Percentiles rank a stretch among this genome's conserved stretches.
Evolutionary conservation across 2,888 invertebrate genomes (phyloP).

Genomic region (Cordylochernes scorpioides): DNA sequence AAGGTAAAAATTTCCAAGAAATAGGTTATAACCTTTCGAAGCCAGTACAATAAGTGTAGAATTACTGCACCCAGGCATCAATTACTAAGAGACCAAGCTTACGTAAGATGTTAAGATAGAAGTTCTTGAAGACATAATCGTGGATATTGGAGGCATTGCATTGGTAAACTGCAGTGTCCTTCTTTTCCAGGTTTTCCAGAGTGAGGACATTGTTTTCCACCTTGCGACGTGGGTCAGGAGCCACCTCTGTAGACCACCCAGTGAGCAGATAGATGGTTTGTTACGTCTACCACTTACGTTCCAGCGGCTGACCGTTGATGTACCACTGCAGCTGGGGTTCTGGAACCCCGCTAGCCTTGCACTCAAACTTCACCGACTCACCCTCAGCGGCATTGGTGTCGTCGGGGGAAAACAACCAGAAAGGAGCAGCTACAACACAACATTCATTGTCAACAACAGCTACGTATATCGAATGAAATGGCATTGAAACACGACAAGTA

Average conservation of each 20-base stretch:
- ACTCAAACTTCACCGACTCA: conserved; percentile 56
- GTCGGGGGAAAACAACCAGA: conserved; percentile 67
- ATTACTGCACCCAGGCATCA: no score
- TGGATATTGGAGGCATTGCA: conserved; percentile 97
- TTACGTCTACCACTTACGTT: conserved; percentile 17
- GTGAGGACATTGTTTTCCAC: conserved; percentile 40
- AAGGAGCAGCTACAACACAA: conserved; percentile 42
- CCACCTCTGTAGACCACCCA: conserved; percentile 30
- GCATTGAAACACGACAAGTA: no score
- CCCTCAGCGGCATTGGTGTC: conserved; percentile 65
- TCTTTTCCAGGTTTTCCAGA: conserved; percentile 48
- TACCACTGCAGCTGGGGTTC: conserved; percentile 82
- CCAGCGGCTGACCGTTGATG: conserved; percentile 57
- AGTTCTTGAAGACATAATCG: conserved; percentile 91
- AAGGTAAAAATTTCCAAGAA: no score
- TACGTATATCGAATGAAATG: no score
- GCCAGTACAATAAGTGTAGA: no score
- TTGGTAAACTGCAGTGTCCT: conserved; percentile 86
- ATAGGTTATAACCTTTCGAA: no score
- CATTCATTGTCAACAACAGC: no score
- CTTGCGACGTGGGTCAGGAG: conserved; percentile 40
- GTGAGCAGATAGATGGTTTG: no score
- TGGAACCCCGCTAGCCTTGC: conserved; percentile 67
- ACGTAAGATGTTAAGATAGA: conserved; percentile 79
- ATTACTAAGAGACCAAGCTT: no score